A percentile compares a stretch with the other conserved stretches of the same genome.
Evolutionary conservation across 1,140 invertebrate genomes (phyloP).

Genomic region (silkworm (Bombyx mori)): DNA sequence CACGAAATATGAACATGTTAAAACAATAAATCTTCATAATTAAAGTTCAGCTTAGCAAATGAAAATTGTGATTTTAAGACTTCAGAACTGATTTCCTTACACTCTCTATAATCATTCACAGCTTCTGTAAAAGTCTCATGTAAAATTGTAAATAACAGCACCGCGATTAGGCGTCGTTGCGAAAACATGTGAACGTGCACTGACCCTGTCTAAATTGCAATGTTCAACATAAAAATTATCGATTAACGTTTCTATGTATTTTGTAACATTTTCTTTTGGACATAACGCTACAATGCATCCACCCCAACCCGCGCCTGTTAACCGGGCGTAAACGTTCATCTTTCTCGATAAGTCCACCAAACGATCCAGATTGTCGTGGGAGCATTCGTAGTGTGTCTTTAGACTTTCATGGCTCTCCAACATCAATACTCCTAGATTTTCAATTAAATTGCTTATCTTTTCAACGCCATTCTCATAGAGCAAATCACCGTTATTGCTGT

Average conservation of each 20-base stretch:
- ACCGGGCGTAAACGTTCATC: slow-evolving; percentile 84
- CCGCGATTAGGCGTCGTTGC: slow-evolving; percentile 72
- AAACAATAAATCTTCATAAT: too few species aligned
- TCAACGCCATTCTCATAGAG: slow-evolving; percentile 61
- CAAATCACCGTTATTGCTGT: slow-evolving; percentile 34
- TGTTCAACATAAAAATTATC: slow-evolving; percentile 78
- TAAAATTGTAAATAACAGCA: slow-evolving; percentile 54
- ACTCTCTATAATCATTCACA: too few species aligned
- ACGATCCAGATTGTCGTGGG: slow-evolving; percentile 88
- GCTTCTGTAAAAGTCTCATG: too few species aligned
- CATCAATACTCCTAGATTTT: slow-evolving; percentile 88
- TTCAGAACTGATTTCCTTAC: too few species aligned
- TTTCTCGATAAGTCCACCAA: slow-evolving; percentile 84
- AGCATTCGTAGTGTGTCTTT: slow-evolving; percentile 92
- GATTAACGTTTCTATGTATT: slow-evolving; percentile 81
- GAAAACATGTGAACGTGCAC: slow-evolving; percentile 70
- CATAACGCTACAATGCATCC: slow-evolving; percentile 93
- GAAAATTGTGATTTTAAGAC: too few species aligned
- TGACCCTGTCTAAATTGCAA: slow-evolving; percentile 48
- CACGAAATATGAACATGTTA: too few species aligned
- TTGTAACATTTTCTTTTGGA: slow-evolving; percentile 74
- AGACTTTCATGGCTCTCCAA: slow-evolving; percentile 90
- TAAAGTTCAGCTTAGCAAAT: too few species aligned
- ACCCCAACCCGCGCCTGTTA: slow-evolving; percentile 98
- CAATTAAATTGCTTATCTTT: slow-evolving; percentile 53